phyloP scores from a whole-genome alignment of 1,140 invertebrate species.

The Frieseomelitta varia region DNA sequence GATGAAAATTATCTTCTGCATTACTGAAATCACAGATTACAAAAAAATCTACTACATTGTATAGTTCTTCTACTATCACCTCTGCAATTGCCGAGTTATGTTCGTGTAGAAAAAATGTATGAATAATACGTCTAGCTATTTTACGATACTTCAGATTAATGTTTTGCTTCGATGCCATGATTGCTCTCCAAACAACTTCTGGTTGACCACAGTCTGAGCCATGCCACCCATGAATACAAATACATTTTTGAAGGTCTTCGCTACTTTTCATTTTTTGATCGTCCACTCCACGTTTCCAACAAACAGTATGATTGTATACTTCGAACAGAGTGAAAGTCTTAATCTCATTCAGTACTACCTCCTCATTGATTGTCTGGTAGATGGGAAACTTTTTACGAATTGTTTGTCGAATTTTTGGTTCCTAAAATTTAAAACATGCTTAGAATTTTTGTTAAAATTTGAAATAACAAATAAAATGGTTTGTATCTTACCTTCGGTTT shows the following conservation, averaged over 20 bases:
- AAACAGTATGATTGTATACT: constrained; percentile 82
- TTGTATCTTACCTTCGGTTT: constrained; percentile 66
- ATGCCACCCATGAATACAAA: constrained; percentile 85
- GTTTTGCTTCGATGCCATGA: constrained; percentile 83
- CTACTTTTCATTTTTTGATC: constrained; percentile 76
- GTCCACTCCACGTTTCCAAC: constrained; percentile 83
- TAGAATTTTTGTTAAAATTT: not conserved
- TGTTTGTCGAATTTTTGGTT: constrained; percentile 43
- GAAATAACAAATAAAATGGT: not conserved
- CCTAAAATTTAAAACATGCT: constrained; percentile 45
- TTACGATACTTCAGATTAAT: constrained; percentile 80
- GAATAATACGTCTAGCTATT: constrained; percentile 82
- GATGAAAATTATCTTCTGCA: constrained; percentile 78
- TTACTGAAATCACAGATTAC: constrained; percentile 84
- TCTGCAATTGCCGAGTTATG: constrained; percentile 84
- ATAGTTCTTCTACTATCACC: constrained; percentile 84
- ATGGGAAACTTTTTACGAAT: constrained; percentile 62
- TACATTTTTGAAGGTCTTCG: constrained; percentile 78
- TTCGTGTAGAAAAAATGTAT: constrained; percentile 83
- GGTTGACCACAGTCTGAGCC: constrained; percentile 86
- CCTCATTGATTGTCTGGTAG: constrained; percentile 75
- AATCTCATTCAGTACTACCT: constrained; percentile 75
- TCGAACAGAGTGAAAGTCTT: constrained; percentile 78
- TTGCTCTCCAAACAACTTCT: constrained; percentile 86
- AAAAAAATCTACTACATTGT: constrained; percentile 85